A percentile compares a stretch with the other conserved stretches of the same genome.
Evolutionary conservation across 64 coral and sea anemone genomes (phyloP).

Genomic region (Orbicella faveolata): DNA sequence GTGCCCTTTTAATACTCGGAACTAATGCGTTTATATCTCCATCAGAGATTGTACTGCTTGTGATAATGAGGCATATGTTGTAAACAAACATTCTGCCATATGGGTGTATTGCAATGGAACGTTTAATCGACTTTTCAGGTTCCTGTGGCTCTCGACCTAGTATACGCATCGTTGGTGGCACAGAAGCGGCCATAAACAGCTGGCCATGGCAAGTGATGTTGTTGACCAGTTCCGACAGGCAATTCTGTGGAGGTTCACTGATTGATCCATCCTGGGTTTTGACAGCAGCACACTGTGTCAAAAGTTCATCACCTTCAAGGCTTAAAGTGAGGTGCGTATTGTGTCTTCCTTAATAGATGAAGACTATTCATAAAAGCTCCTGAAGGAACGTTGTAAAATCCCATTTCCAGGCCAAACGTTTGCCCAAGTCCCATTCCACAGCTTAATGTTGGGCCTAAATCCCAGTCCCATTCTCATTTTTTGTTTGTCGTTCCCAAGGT

Average conservation of each 20-base stretch:
- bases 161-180: slow-evolving; percentile 43
- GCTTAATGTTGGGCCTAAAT: too few relatives aligned
- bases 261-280: slow-evolving; percentile 39
- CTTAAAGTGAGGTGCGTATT: slow-evolving; percentile 22
- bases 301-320: not conserved
- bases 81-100: too few relatives aligned
- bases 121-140: not conserved
- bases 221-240: not conserved
- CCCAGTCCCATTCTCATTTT: too few relatives aligned
- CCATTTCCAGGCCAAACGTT: too few relatives aligned
- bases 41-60: too few relatives aligned
- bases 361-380: not conserved
- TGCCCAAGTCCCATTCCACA: too few relatives aligned
- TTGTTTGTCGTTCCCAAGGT: too few relatives aligned
- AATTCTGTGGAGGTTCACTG: slow-evolving; percentile 47
- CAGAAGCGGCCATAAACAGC: slow-evolving; percentile 18
- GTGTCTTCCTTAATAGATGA: not conserved
- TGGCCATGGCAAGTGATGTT: slow-evolving; percentile 61
- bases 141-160: slow-evolving; percentile 4
- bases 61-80: too few relatives aligned
- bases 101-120: too few relatives aligned
- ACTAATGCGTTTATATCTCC: too few relatives aligned
- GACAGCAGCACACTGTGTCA: slow-evolving; percentile 47
- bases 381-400: too few relatives aligned
- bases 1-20: too few relatives aligned